phyloP scores from a whole-genome alignment of 1,140 invertebrate species.

The Armadillidium nasatum region DNA sequence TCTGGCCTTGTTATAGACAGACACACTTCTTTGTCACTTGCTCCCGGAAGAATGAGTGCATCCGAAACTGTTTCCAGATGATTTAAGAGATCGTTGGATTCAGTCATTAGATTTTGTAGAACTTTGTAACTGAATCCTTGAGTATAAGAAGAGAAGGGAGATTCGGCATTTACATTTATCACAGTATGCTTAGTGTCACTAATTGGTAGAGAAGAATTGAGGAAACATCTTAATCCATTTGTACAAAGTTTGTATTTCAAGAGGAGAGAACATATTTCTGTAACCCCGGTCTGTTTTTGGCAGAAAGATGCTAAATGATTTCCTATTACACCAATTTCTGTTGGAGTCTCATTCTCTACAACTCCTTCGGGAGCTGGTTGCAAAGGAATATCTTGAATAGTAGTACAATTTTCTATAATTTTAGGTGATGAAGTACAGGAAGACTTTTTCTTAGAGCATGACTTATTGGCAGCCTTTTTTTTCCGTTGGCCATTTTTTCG shows the following conservation, averaged over 20 bases:
- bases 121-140: neutral
- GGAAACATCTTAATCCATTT: neutral
- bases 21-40: neutral
- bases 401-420: neutral
- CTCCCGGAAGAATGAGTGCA: neutral
- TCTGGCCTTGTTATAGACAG: neutral
- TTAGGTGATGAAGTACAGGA: neutral
- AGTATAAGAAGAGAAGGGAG: neutral
- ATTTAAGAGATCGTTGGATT: neutral
- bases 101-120: neutral
- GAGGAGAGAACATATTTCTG: neutral
- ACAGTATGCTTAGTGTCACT: neutral
- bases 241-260: neutral
- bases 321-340: neutral
- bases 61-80: neutral
- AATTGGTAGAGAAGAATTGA: neutral
- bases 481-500: constrained; percentile 3
- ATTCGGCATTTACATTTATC: neutral
- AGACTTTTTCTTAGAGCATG: neutral
- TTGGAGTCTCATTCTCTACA: neutral
- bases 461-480: neutral
- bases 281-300: neutral
- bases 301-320: neutral
- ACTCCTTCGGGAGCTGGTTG: neutral
- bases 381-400: neutral